These are phyloP conservation scores for Oryzias javanicus DNA, from an alignment of 2,113 vertebrate genomes.

Conservation along the genomic window DNA sequence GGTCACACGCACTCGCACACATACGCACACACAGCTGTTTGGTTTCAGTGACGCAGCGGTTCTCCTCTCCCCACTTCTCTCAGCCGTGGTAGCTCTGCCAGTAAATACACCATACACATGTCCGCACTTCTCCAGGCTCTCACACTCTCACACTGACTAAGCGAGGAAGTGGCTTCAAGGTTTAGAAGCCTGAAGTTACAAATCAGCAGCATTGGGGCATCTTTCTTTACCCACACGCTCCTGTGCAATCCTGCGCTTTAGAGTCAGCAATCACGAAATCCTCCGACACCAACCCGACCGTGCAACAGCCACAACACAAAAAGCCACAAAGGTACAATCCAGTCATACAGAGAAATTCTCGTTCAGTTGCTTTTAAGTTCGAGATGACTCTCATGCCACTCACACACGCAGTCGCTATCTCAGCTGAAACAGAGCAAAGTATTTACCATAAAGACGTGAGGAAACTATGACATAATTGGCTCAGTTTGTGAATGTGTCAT, in stretches of 20 bases:
- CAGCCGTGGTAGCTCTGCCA: constrained; percentile 59
- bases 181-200: constrained; percentile 47
- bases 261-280: constrained; percentile 37
- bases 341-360: constrained; percentile 37
- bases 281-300: constrained; percentile 15
- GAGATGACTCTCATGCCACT: constrained; percentile 4
- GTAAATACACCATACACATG: constrained; percentile 60
- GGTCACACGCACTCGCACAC: constrained; percentile 25
- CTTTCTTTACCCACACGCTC: constrained; percentile 42
- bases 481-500: constrained; percentile 14
- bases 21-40: constrained; percentile 61
- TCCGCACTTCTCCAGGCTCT: constrained; percentile 49
- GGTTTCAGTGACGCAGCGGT: constrained; percentile 71
- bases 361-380: constrained; percentile 11
- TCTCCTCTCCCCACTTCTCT: constrained; percentile 52
- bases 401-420: neutral
- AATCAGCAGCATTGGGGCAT: constrained; percentile 45
- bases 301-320: constrained; percentile 38
- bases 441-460: constrained; percentile 44
- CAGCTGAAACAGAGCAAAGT: constrained; percentile 19
- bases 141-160: constrained; percentile 70
- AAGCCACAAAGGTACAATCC: constrained; percentile 16
- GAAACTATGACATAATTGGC: constrained; percentile 44
- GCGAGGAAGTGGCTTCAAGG: constrained; percentile 74
- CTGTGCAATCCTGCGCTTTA: constrained; percentile 12